Evolutionary conservation across 2,888 invertebrate genomes (phyloP), one percentile per base, ranked within the genome.

Genomic region (Chloromyia formosa): DNA sequence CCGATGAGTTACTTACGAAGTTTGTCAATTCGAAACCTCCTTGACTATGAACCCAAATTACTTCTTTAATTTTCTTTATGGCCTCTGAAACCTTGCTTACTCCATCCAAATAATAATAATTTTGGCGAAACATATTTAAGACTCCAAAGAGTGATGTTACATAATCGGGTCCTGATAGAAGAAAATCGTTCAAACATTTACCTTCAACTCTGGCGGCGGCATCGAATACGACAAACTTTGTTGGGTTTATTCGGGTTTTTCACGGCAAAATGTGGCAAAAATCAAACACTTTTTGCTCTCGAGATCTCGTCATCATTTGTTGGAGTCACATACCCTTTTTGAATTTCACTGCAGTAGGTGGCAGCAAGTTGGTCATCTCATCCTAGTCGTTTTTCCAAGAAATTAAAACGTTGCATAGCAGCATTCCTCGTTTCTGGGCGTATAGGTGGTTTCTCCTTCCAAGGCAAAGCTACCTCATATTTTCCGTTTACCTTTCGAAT

Each of bases 71-170:
- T n/a, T n/a, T n/a, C n/a, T n/a, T n/a, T n/a, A n/a, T n/a, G n/a
- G n/a, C n/a, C n/a, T n/a, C n/a, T n/a, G n/a, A n/a, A n/a, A n/a
- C n/a, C n/a, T n/a, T n/a, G n/a, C n/a, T n/a, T n/a, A n/a, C n/a
- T n/a, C n/a, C n/a, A n/a, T n/a, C n/a, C n/a, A n/a, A n/a, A n/a
- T n/a, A 7, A 42, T 9, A 42, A 42, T 12, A 42, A 53, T 53
- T 53, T 53, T 53, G 53, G n/a, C 53, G 53, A 16, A 53, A 53
- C 16, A 14, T 14, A 10, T 14, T 53, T 14, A 53, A n/a, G 4
- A 53, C 53, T 53, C 53, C 53, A 53, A 53, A 53, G 3, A 53
- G 53, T 53, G 53, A 16, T 53, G 53, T 16, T 10, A 53, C 53
- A 10, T 53, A 53, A 53, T 53, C 53, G 2, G 53, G 53, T 53